Evolutionary conservation across 2,113 vertebrate species (phyloP), one percentile per base, ranked within the genome.

Genomic region (Silurus glanis): DNA sequence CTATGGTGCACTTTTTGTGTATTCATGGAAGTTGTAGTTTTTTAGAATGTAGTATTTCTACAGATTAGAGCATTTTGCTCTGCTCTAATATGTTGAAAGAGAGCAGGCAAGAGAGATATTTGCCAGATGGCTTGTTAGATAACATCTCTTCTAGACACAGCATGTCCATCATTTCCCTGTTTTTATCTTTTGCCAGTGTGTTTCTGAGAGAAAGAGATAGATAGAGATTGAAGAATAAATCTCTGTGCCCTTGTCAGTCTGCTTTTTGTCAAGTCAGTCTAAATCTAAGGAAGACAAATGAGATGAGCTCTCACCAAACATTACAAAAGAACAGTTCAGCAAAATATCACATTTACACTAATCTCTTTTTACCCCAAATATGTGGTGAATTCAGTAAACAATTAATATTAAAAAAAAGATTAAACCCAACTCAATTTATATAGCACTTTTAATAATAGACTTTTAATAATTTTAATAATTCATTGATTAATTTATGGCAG

Each of bases 91-190:
- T 80, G 37, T 58, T 72, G n/a, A 85, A 74, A 83, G 76, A 76
- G 25, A 83, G 16, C 9, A 62, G 49, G 51, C 28, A 62, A 55
- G 59, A 86, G 66, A 82, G 84, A 81, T 71, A 85, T 88, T 85
- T 88, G 86, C 83, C 86, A 88, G 87, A 85, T 87, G 88, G 88
- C 80, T 82, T 84, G 88, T 89, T 89, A 87, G 85, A 89, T 87
- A 89, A 89, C 86, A 87, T 87, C 88, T 79, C 56, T 59, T 86
- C 84, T 85, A 75, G n/a, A 74, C 55, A 82, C 69, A 69, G 82
- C 45, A 75, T 82, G 74, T 83, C 56, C 66, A 59, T 84, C 76
- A 84, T 67, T 80, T 86, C 64, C 72, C 75, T 81, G 87, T 56
- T 66, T 84, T 84, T 51, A 79, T 74, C 81, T 12, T 82, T 67